Evolutionary conservation across 2,888 invertebrate genomes (phyloP).

Genomic region (Aphodius granarius): DNA sequence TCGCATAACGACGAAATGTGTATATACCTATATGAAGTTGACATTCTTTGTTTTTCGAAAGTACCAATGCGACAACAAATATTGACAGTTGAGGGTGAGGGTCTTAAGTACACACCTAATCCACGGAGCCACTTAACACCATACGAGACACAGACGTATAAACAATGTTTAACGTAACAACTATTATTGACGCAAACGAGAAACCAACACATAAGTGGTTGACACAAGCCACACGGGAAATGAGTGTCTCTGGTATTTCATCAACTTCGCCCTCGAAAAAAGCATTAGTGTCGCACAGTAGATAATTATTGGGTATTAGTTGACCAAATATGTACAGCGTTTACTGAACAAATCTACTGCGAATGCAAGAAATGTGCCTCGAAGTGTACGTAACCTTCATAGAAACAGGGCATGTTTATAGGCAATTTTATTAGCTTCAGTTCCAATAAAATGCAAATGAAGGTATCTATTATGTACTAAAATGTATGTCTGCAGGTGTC

Average conservation of each 20-base stretch:
- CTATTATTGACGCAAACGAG: constrained; percentile 39
- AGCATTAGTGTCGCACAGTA: constrained; percentile 22
- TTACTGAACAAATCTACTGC: neutral
- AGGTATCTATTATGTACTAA: no score
- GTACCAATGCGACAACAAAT: neutral
- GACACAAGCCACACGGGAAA: constrained; percentile 34
- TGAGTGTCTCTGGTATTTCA: constrained; percentile 31
- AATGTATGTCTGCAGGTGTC: no score
- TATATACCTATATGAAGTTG: no score
- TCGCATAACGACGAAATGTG: no score
- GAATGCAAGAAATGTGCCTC: neutral
- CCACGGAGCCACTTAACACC: constrained; percentile 31
- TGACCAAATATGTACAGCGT: constrained; percentile 20
- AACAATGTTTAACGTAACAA: constrained; percentile 40
- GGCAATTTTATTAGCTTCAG: no score
- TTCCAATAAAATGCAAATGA: no score
- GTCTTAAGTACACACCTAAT: constrained; percentile 23
- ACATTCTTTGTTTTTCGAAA: constrained; percentile 3
- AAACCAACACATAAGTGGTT: constrained; percentile 38
- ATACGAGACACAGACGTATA: constrained; percentile 38
- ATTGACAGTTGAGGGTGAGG: constrained; percentile 3
- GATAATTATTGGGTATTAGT: constrained; percentile 27
- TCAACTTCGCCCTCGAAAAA: constrained; percentile 28
- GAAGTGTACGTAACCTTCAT: neutral
- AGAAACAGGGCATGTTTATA: neutral